Evolutionary conservation across 2,888 invertebrate species (phyloP).

Genomic region (Dendrolimus houi): DNA sequence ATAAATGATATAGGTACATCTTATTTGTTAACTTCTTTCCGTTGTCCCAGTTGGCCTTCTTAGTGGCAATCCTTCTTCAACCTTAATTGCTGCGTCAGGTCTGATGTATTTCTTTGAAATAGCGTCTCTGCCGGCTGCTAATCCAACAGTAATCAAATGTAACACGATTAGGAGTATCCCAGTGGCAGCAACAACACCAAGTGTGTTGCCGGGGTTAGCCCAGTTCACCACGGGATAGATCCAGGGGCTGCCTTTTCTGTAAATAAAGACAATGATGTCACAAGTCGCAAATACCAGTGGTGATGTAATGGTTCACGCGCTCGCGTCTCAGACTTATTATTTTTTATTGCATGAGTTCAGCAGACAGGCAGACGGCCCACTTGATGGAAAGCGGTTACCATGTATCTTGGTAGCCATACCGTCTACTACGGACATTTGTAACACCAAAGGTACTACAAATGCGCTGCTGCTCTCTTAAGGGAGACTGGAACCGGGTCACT

Average conservation of each 20-base stretch:
- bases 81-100: slow-evolving; percentile 21
- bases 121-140: slow-evolving; percentile 68
- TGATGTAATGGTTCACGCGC: too few species aligned
- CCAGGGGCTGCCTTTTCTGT: slow-evolving; percentile 78
- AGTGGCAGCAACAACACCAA: slow-evolving; percentile 78
- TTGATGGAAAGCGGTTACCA: too few species aligned
- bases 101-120: slow-evolving; percentile 29
- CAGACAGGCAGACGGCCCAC: too few species aligned
- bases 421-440: too few species aligned
- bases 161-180: slow-evolving; percentile 77
- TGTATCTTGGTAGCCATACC: too few species aligned
- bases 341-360: too few species aligned
- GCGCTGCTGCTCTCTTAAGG: too few species aligned
- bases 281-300: too few species aligned
- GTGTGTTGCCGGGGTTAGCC: slow-evolving; percentile 78
- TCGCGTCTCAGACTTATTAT: too few species aligned
- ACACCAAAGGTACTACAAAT: too few species aligned
- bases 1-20: background rate
- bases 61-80: slow-evolving; percentile 39
- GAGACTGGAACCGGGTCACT: too few species aligned
- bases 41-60: slow-evolving; percentile 20
- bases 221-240: slow-evolving; percentile 88
- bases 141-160: slow-evolving; percentile 75
- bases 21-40: slow-evolving; percentile 1
- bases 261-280: slow-evolving; percentile 16